These are phyloP conservation scores for Sylvilagus bachmani DNA, from an alignment of 2,113 vertebrate genomes.

Conservation along the genomic window DNA sequence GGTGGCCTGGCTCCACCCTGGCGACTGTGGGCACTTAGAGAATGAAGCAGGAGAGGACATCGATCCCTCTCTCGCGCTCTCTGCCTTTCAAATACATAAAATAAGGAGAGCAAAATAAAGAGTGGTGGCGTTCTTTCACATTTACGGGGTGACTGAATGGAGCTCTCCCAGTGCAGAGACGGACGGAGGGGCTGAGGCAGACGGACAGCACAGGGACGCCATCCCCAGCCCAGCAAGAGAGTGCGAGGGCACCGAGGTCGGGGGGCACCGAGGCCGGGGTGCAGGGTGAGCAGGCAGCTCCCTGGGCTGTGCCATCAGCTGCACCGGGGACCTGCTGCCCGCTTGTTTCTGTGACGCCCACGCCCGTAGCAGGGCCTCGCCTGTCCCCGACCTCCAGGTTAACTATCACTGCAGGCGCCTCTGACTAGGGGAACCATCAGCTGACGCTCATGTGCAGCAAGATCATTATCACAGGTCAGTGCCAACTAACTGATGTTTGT, in stretches of 20 bases:
- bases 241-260: neutral
- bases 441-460: conserved; percentile 82
- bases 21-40: no score
- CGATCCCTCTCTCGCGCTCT: no score
- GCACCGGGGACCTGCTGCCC: neutral
- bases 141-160: neutral
- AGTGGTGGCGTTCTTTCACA: neutral
- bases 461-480: conserved; percentile 82
- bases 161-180: conserved; percentile 24
- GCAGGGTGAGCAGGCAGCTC: conserved; percentile 78
- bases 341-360: conserved; percentile 65
- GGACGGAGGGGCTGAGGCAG: neutral
- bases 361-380: conserved; percentile 48
- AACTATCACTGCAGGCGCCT: conserved; percentile 81
- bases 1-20: no score
- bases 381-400: conserved; percentile 81
- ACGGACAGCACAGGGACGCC: conserved; percentile 83
- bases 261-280: no score
- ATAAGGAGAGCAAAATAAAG: no score
- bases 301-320: conserved; percentile 72
- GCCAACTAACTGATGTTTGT: conserved; percentile 83
- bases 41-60: no score
- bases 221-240: conserved; percentile 87
- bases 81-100: no score
- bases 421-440: conserved; percentile 82